Percentiles rank a stretch among this genome's conserved stretches.
Evolutionary conservation across 2,888 invertebrate species (phyloP).

Genomic region (Abscondita cerata): DNA sequence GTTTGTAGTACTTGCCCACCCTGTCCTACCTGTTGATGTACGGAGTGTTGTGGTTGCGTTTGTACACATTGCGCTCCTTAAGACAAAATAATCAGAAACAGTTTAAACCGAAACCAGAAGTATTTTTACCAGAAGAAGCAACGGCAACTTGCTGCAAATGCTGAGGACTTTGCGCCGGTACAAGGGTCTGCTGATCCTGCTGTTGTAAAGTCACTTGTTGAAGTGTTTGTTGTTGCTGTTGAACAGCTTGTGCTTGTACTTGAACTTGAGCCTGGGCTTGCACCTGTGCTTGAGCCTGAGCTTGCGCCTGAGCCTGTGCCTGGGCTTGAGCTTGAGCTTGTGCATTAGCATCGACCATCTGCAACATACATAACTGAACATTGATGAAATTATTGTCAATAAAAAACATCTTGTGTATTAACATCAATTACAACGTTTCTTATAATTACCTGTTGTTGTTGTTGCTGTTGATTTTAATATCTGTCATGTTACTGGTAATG

Average conservation of each 20-base stretch:
- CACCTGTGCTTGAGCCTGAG: slow-evolving; percentile 57
- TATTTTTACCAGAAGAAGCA: slow-evolving; percentile 49
- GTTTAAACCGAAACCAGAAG: not conserved
- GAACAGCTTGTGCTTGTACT: slow-evolving; percentile 43
- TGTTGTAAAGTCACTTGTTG: slow-evolving; percentile 65
- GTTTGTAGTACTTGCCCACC: slow-evolving; percentile 60
- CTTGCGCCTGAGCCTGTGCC: slow-evolving; percentile 42
- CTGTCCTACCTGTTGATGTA: slow-evolving; percentile 60
- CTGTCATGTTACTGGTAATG: slow-evolving; percentile 51
- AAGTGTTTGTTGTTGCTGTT: slow-evolving; percentile 61
- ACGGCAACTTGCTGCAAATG: slow-evolving; percentile 58
- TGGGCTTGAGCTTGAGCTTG: slow-evolving; percentile 54
- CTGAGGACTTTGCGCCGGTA: slow-evolving; percentile 59
- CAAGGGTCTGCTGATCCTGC: slow-evolving; percentile 59
- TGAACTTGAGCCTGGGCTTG: slow-evolving; percentile 50
- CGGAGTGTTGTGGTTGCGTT: slow-evolving; percentile 56
- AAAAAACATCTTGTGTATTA: not conserved
- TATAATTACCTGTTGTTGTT: slow-evolving; percentile 41
- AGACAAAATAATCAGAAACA: slow-evolving; percentile 1
- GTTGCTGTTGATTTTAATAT: slow-evolving; percentile 53
- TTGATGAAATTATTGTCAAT: slow-evolving; percentile 29
- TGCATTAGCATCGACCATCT: slow-evolving; percentile 53
- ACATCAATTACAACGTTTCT: not conserved
- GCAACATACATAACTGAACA: slow-evolving; percentile 31
- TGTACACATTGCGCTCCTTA: slow-evolving; percentile 54